Conservation (phyloP, 2,797 vertebrate species). For the Lophotriccus pileatus region DNA sequence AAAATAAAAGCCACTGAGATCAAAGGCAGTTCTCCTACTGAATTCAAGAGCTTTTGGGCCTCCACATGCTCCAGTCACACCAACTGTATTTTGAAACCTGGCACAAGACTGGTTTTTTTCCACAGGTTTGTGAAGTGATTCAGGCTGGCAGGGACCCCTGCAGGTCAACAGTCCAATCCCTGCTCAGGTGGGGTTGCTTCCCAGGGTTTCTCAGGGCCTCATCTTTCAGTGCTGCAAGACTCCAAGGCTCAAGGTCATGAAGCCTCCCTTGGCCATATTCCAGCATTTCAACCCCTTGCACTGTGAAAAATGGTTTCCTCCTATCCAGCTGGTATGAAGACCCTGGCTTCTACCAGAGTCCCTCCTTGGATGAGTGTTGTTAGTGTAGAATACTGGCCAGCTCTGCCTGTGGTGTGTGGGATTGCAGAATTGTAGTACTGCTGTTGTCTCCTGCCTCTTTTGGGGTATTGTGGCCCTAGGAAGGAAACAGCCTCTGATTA, state of each 20-base stretch:
- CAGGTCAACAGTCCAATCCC: background rate
- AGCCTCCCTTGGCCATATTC: background rate
- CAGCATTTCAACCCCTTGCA: background rate
- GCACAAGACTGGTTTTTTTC: background rate
- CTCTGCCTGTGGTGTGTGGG: background rate
- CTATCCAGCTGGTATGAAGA: background rate
- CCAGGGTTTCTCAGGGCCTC: background rate
- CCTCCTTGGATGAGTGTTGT: background rate
- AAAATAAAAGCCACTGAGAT: background rate
- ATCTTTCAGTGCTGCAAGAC: background rate
- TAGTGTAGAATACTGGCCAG: background rate
- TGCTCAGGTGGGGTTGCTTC: background rate
- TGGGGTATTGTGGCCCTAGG: accelerated
- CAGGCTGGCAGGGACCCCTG: background rate
- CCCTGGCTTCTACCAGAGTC: background rate
- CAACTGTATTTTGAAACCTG: background rate
- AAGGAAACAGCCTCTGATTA: background rate
- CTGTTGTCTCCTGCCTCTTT: background rate
- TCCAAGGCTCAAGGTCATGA: background rate
- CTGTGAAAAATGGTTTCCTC: background rate
- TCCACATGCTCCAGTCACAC: background rate
- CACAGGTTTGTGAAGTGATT: background rate
- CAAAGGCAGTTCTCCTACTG: background rate
- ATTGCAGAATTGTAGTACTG: background rate
- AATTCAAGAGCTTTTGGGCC: background rate